A percentile compares a stretch with the other conserved stretches of the same genome.
These are phyloP conservation scores for Zootermopsis nevadensis DNA, from an alignment of 2,888 invertebrate genomes.

Conservation along the genomic window DNA sequence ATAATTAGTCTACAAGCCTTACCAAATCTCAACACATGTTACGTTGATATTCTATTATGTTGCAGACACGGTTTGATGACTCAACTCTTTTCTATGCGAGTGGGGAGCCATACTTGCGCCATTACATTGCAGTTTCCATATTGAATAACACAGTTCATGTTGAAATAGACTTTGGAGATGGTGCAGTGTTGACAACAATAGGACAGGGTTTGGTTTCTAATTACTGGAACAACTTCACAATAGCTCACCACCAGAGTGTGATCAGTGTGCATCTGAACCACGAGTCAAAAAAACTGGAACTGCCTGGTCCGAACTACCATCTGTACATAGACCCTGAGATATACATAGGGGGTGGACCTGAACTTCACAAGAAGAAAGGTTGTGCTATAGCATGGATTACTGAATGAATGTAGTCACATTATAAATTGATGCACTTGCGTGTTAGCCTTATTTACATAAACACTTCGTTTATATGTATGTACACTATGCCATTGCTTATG, in stretches of 20 bases:
- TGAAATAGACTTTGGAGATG: slow-evolving; percentile 88
- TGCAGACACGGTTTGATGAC: slow-evolving; percentile 88
- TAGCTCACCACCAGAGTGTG: slow-evolving; percentile 80
- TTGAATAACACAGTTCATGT: slow-evolving; percentile 85
- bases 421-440: too few species aligned
- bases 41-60: not conserved
- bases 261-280: slow-evolving; percentile 82
- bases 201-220: slow-evolving; percentile 79
- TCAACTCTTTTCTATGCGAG: slow-evolving; percentile 94
- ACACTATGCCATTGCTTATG: too few species aligned
- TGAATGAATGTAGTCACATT: not conserved
- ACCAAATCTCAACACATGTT: too few species aligned
- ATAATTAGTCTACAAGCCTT: too few species aligned
- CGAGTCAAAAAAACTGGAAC: slow-evolving; percentile 75
- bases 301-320: slow-evolving; percentile 76
- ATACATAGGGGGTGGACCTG: slow-evolving; percentile 90
- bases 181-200: slow-evolving; percentile 75
- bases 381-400: not conserved
- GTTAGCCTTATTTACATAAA: too few species aligned
- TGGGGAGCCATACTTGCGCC: slow-evolving; percentile 89
- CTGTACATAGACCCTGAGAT: slow-evolving; percentile 94
- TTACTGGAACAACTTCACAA: slow-evolving; percentile 91
- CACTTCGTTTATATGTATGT: too few species aligned
- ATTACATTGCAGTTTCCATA: slow-evolving; percentile 90
- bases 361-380: slow-evolving; percentile 82